These are phyloP conservation scores for Ophthalmolycus amberensis DNA, from an alignment of 2,113 vertebrate species.

Conservation along the genomic window DNA sequence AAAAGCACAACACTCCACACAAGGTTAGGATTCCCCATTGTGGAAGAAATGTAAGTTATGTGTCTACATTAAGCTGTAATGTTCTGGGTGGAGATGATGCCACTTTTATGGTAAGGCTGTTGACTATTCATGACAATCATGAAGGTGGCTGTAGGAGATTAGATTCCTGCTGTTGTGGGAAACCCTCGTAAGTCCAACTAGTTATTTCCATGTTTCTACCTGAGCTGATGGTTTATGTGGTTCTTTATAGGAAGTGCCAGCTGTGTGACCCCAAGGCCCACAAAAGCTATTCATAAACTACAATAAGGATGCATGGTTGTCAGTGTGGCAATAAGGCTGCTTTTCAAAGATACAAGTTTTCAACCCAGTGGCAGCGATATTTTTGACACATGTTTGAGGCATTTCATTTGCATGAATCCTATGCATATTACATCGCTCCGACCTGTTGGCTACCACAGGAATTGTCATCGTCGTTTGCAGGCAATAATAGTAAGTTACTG, in stretches of 20 bases:
- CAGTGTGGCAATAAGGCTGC: conserved; percentile 65
- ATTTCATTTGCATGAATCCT: conserved; percentile 75
- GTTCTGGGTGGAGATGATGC: conserved; percentile 67
- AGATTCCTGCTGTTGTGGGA: conserved; percentile 67
- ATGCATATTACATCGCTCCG: conserved; percentile 72
- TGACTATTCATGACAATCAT: conserved; percentile 78
- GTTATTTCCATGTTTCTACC: conserved; percentile 72
- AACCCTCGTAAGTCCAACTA: conserved; percentile 67
- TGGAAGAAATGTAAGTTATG: conserved; percentile 73
- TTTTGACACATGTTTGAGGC: conserved; percentile 73
- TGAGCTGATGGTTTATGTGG: conserved; percentile 69
- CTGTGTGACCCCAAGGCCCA: conserved; percentile 72
- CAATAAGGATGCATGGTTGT: conserved; percentile 65
- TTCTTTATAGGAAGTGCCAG: conserved; percentile 74
- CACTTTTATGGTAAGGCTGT: conserved; percentile 64
- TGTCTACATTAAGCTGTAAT: conserved; percentile 75
- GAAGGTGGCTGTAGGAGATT: conserved; percentile 63
- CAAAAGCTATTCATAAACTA: conserved; percentile 71
- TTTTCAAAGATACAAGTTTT: conserved; percentile 69
- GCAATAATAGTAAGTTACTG: conserved; percentile 80
- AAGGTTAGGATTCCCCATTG: conserved; percentile 63
- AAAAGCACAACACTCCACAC: conserved; percentile 46
- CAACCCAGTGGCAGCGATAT: conserved; percentile 61
- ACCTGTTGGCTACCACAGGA: conserved; percentile 74
- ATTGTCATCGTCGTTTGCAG: conserved; percentile 74